These are phyloP conservation scores for Haplochromis vanheusdeni DNA, from an alignment of 2,113 vertebrate genomes.

Conservation along the genomic window DNA sequence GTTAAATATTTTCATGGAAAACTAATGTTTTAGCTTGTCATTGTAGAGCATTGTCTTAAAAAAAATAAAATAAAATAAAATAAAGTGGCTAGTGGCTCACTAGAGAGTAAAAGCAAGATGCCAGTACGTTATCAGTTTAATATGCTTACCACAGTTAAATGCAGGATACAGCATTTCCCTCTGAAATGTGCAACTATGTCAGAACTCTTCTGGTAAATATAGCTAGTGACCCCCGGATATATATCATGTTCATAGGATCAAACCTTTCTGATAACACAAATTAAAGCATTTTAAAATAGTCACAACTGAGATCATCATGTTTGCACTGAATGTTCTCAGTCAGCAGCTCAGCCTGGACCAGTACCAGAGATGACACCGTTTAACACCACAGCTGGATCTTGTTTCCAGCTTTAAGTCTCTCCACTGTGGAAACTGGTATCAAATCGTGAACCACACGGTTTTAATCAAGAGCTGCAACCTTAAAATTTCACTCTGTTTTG, in stretches of 20 bases:
- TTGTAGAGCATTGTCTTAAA: background rate
- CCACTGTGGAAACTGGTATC: constrained; percentile 5
- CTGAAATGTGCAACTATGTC: background rate
- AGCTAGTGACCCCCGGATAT: background rate
- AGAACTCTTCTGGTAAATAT: background rate
- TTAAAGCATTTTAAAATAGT: background rate
- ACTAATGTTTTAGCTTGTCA: background rate
- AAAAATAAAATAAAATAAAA: background rate
- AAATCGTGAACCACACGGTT: background rate
- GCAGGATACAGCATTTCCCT: background rate
- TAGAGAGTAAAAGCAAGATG: background rate
- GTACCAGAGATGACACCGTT: background rate
- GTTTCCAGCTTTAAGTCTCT: constrained; percentile 1
- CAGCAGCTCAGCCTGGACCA: background rate
- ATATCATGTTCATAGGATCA: background rate
- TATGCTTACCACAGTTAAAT: background rate
- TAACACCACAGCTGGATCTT: constrained; percentile 25
- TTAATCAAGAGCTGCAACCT: constrained; percentile 12
- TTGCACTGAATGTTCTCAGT: background rate
- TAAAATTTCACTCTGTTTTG: constrained; percentile 19
- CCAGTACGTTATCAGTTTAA: background rate
- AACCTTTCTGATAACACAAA: background rate
- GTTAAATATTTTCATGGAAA: background rate
- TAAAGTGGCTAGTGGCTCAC: background rate
- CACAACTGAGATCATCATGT: background rate